Evolutionary conservation across 1,140 invertebrate species (phyloP), one percentile per base, ranked within the genome.

Genomic region (Phortica variegata): DNA sequence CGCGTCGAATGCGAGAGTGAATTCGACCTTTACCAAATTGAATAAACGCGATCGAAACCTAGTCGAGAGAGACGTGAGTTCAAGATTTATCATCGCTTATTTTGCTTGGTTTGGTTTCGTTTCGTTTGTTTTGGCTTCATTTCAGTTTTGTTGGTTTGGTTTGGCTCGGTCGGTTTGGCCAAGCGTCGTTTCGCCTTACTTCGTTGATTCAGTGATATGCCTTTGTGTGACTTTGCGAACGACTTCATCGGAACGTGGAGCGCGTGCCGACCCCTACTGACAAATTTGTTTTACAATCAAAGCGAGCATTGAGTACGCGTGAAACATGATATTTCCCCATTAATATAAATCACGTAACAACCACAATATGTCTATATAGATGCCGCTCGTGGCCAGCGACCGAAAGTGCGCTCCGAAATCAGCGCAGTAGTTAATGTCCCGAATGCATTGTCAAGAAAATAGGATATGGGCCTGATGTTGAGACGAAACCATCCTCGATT

Each of bases 241-340:
- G 56, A 68, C 60, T 68, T 68, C 62, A 68, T 68, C 55, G 60
- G 52, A 60, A 70, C 56, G 46, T 54, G 61, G 45, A 73, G 61
- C 70, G 65, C 70, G 70, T 73, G 70, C 70, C 70, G 69, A 73
- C 70, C 70, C 70, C 70, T 65, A 73, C 70, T 73, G 70, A 70
- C 60, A 73, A 59, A 66, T 73, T 73, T 73, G 60, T 56, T 61
- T 51, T 65, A 53, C 58, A 70, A 62, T 56, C 61, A 69, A 72
- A 65, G 59, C 63, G 59, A 47, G 56, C 65, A 57, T 54, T 55
- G 53, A 66, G 49, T 58, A 73, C 65, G 70, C 70, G 70, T 73
- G 69, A 73, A 73, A 70, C 70, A 68, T 73, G 70, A 66, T 73
- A 73, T 73, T 55, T 56, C 43, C 56, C 69, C 62, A 73, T 73